Percentiles rank a stretch among this genome's conserved stretches.
These are phyloP conservation scores for Poecilia picta DNA, from an alignment of 2,797 vertebrate genomes.

Conservation along the genomic window DNA sequence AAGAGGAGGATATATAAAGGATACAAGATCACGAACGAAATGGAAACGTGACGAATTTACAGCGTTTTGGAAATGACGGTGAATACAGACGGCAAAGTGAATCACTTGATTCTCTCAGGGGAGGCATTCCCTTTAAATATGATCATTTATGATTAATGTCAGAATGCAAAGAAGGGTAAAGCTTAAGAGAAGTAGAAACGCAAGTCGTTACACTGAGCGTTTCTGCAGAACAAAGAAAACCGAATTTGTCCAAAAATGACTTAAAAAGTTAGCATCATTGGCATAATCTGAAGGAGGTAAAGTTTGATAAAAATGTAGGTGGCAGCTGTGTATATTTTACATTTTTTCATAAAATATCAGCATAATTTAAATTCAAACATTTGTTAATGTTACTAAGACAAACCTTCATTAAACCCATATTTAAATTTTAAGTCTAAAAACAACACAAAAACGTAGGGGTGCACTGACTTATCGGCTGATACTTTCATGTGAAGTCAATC, in stretches of 20 bases:
- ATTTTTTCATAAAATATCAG: not conserved
- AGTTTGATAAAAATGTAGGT: not conserved
- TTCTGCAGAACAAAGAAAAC: not conserved
- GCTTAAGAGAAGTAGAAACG: not conserved
- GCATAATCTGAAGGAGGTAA: not conserved
- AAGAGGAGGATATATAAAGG: constrained; percentile 33
- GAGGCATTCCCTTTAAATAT: constrained; percentile 41
- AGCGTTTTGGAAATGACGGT: not conserved
- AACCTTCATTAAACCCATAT: not conserved
- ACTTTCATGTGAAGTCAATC: too few species aligned
- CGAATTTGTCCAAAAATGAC: not conserved
- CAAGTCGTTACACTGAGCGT: not conserved
- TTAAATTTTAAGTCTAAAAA: not conserved
- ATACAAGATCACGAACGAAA: constrained; percentile 25
- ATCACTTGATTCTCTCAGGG: constrained; percentile 19
- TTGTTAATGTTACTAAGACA: not conserved
- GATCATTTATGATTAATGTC: not conserved
- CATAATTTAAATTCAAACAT: not conserved
- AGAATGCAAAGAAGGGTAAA: constrained; percentile 14
- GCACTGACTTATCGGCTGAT: too few species aligned
- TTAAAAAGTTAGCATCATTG: not conserved
- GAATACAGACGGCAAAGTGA: constrained; percentile 5
- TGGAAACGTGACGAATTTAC: constrained; percentile 15
- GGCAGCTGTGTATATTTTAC: not conserved
- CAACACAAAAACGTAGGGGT: not conserved